A percentile compares a stretch with the other conserved stretches of the same genome.
phyloP scores from a whole-genome alignment of 2,888 invertebrate species.

The Nemotelus nigrinus region DNA sequence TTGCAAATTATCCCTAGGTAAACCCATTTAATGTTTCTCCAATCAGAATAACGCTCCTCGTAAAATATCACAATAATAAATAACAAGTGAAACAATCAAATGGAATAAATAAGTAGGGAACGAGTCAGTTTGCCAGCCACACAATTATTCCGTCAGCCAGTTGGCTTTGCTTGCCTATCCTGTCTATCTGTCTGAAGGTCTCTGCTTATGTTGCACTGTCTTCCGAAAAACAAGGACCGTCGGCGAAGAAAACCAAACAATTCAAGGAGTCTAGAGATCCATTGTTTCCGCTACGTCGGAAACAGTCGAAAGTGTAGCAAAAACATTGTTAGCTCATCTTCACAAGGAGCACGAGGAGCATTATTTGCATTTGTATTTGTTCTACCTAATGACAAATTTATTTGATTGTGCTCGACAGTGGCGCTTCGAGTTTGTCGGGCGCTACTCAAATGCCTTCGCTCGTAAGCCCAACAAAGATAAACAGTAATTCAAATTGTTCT shows the following conservation, averaged over 20 bases:
- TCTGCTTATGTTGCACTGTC: too few relatives aligned
- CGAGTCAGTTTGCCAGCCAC: not conserved
- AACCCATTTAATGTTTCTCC: slow-evolving; percentile 46
- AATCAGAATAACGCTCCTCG: slow-evolving; percentile 17
- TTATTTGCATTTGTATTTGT: slow-evolving; percentile 46
- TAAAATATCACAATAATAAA: not conserved
- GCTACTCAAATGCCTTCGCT: slow-evolving; percentile 8
- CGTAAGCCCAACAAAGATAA: slow-evolving; percentile 44
- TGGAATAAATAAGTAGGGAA: slow-evolving; percentile 39
- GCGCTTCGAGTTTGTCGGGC: not conserved
- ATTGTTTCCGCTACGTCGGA: slow-evolving; percentile 26
- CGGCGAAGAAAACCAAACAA: slow-evolving; percentile 6
- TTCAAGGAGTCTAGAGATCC: slow-evolving; percentile 2
- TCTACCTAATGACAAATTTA: slow-evolving; percentile 51
- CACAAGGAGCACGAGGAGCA: slow-evolving; percentile 10
- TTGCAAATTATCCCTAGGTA: slow-evolving; percentile 50
- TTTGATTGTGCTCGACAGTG: slow-evolving; percentile 48
- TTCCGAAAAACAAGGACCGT: too few relatives aligned
- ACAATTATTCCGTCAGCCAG: slow-evolving; percentile 3
- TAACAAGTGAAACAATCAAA: slow-evolving; percentile 28
- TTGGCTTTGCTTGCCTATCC: not conserved
- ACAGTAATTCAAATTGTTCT: slow-evolving; percentile 50
- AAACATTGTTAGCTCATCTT: slow-evolving; percentile 32
- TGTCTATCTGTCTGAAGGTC: too few relatives aligned
- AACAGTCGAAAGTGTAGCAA: slow-evolving; percentile 31